Evolutionary conservation across 1,140 invertebrate species (phyloP).

Genomic region (Platyscapa corneri): DNA sequence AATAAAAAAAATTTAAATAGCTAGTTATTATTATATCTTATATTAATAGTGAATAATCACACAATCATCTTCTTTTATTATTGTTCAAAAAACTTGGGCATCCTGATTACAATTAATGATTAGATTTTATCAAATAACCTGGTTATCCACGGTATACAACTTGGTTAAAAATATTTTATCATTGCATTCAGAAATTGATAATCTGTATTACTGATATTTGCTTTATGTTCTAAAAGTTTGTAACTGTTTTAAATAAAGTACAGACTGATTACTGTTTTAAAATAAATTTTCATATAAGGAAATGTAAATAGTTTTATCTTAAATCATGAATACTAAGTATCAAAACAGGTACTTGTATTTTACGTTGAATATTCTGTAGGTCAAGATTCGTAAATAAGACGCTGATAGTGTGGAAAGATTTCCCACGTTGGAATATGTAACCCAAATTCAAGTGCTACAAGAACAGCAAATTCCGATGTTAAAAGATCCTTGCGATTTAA

Average conservation of each 20-base stretch:
- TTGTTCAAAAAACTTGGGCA: neutral
- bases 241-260: neutral
- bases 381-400: slow-evolving; percentile 92
- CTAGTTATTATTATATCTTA: slow-evolving; percentile 11
- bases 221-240: neutral
- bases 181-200: neutral
- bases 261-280: neutral
- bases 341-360: slow-evolving; percentile 48
- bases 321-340: slow-evolving; percentile 27
- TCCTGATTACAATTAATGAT: neutral
- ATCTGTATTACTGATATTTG: neutral
- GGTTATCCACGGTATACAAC: neutral
- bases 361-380: slow-evolving; percentile 56
- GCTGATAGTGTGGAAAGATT: slow-evolving; percentile 95
- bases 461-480: slow-evolving; percentile 93
- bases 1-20: neutral
- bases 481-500: slow-evolving; percentile 94
- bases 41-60: neutral
- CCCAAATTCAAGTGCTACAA: slow-evolving; percentile 95
- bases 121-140: neutral
- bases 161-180: neutral
- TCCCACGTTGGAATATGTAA: slow-evolving; percentile 93
- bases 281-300: slow-evolving; percentile 11
- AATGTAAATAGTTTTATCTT: slow-evolving; percentile 15
- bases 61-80: neutral